Percentiles rank a stretch among this genome's conserved stretches.
Evolutionary conservation across 2,888 invertebrate species (phyloP).

Genomic region (Mycogona germanica): DNA sequence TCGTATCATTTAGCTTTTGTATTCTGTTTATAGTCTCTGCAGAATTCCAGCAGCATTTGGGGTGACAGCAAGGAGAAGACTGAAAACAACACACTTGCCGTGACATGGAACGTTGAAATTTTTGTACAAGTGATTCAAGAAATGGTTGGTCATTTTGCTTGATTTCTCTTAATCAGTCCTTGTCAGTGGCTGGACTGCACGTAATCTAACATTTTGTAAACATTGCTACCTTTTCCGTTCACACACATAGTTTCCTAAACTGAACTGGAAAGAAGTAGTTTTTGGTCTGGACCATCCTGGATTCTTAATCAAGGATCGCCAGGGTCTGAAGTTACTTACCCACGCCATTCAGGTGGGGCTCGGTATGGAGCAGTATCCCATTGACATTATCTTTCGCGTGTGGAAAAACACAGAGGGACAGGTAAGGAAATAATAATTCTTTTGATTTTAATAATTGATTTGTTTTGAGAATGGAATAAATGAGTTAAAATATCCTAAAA

Average conservation of each 20-base stretch:
- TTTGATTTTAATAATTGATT: no score
- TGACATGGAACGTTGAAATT: constrained; percentile 83
- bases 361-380: constrained; percentile 49
- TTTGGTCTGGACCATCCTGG: constrained; percentile 81
- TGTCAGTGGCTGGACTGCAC: constrained; percentile 5
- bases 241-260: constrained; percentile 49
- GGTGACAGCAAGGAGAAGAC: constrained; percentile 31
- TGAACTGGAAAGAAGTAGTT: constrained; percentile 89
- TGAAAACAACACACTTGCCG: constrained; percentile 35
- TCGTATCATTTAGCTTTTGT: background rate
- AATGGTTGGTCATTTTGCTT: constrained; percentile 42
- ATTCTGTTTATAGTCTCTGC: constrained; percentile 18
- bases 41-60: constrained; percentile 28
- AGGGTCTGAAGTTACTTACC: constrained; percentile 67
- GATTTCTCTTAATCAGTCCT: background rate
- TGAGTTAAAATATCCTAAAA: no score
- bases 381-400: constrained; percentile 74
- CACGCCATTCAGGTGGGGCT: constrained; percentile 69
- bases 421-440: constrained; percentile 32
- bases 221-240: background rate
- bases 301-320: constrained; percentile 75
- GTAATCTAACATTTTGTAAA: background rate
- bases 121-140: constrained; percentile 89
- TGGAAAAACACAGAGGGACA: constrained; percentile 92
- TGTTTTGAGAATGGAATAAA: no score